Base-by-base conservation (phyloP, 2,888 invertebrate species). In the Linnaemya vulpina region DNA sequence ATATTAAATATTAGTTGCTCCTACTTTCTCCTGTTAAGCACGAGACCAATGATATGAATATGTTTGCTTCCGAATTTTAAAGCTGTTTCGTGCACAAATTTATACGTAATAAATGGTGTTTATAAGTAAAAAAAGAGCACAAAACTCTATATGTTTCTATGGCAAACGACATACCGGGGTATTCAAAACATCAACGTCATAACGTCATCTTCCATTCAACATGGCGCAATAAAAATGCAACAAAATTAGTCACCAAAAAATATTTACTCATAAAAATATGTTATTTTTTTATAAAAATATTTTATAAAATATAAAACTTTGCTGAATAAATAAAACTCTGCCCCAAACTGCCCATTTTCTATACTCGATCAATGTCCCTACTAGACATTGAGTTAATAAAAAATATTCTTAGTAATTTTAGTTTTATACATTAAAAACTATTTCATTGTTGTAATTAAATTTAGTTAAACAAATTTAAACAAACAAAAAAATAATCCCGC, bases 401-500 rank as follows among this genome's bases (percentile, higher is more conserved):
- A 46, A 15, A 62, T 67, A 73, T 55, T 35, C 22, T 35, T 65
- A 58, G 15, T 20, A 65, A 35, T 13, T 38, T 40, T 58, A 65
- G 49, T 49, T 58, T 73, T 55, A 68, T 40, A 60, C 55, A 55
- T 63, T 5, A 40, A 77, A 63, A 46, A 62, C 49, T 43, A 30
- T 40, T 58, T 53, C 46, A 65, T 73, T 73, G 17, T 73, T 79
- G 13, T 74, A 58, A 67, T 67, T 74, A 67, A 65, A 58, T 77
- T 65, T 81, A 75, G 68, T 60, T 75, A 74, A 86, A 79, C 35
- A 60, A 63, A 49, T 63, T 78, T 38, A 58, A 53, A 10, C 30
- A 76, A 83, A 62, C 55, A 70, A n/a, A n/a, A n/a, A n/a, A n/a
- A n/a, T n/a, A 49, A 65, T 68, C 55, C 71, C 74, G 40, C 80